These are phyloP conservation scores for Scarus forsteni DNA, from an alignment of 2,797 vertebrate genomes.

Conservation along the genomic window DNA sequence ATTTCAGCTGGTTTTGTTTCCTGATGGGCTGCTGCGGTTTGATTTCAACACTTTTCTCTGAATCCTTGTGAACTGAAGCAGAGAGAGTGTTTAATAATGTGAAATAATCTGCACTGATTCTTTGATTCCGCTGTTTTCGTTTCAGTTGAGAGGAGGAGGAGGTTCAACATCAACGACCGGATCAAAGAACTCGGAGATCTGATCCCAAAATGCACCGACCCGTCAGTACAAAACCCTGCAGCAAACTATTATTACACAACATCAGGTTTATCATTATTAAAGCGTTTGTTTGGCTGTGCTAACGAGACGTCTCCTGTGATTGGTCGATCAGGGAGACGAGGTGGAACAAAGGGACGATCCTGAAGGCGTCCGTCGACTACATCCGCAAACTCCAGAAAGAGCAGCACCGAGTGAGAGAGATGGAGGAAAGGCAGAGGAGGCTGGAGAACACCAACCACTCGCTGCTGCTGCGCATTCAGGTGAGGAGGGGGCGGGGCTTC, in stretches of 20 bases:
- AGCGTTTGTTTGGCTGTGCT: neutral
- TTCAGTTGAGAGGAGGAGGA: slow-evolving; percentile 89
- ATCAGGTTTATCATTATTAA: no score
- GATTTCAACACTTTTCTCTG: neutral
- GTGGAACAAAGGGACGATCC: slow-evolving; percentile 95
- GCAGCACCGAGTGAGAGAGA: slow-evolving; percentile 86
- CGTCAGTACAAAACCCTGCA: slow-evolving; percentile 78
- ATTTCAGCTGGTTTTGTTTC: neutral
- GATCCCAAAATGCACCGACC: slow-evolving; percentile 89
- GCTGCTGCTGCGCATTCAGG: slow-evolving; percentile 89
- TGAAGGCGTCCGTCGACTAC: slow-evolving; percentile 94
- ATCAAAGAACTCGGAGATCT: slow-evolving; percentile 92
- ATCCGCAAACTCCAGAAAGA: slow-evolving; percentile 93
- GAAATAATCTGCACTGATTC: neutral
- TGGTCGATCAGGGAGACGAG: slow-evolving; percentile 86
- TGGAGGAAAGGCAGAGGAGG: slow-evolving; percentile 88
- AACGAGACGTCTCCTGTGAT: slow-evolving; percentile 39
- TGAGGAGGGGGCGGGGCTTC: slow-evolving; percentile 33
- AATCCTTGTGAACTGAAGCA: no score
- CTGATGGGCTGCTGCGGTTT: neutral
- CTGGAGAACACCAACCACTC: slow-evolving; percentile 88
- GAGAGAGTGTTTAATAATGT: no score
- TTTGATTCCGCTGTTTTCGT: neutral
- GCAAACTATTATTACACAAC: neutral
- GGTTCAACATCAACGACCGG: slow-evolving; percentile 94